Conservation (phyloP, 53 echinoderm and acorn worm species). For the Holothuria leucospilota region DNA sequence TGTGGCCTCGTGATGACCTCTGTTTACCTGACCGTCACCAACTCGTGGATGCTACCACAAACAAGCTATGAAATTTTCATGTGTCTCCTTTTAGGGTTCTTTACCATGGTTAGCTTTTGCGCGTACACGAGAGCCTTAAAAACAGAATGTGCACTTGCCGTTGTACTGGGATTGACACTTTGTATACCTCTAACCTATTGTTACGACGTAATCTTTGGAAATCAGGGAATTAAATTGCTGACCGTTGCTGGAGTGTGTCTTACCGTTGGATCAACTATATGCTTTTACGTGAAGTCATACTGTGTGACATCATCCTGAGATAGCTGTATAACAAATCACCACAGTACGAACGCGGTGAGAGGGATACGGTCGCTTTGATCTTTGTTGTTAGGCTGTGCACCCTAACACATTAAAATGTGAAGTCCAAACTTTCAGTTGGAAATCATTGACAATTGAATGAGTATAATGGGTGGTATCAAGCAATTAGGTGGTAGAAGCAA, state of each 20-base stretch:
- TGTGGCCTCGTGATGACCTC: not conserved
- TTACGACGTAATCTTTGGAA: conserved; percentile 2
- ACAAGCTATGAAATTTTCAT: conserved; percentile 2
- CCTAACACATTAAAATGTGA: too few relatives aligned
- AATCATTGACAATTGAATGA: too few relatives aligned
- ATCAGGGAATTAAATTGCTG: not conserved
- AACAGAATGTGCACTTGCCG: not conserved
- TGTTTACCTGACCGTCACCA: not conserved
- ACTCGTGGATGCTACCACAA: conserved; percentile 10
- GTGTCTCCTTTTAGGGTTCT: not conserved
- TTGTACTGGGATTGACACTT: not conserved
- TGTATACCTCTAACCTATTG: conserved; percentile 6
- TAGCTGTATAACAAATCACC: too few relatives aligned
- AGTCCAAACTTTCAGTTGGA: too few relatives aligned
- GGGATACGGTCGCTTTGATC: too few relatives aligned
- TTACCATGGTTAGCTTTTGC: not conserved
- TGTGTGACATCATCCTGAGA: too few relatives aligned
- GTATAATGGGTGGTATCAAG: too few relatives aligned
- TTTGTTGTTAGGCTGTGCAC: too few relatives aligned
- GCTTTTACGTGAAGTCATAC: not conserved
- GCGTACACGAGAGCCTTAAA: not conserved
- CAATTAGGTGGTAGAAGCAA: too few relatives aligned
- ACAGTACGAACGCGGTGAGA: too few relatives aligned
- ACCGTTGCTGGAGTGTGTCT: conserved; percentile 17
- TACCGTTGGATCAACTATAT: conserved; percentile 7